phyloP scores from a whole-genome alignment of 2,797 vertebrate species.

The Columba guinea region DNA sequence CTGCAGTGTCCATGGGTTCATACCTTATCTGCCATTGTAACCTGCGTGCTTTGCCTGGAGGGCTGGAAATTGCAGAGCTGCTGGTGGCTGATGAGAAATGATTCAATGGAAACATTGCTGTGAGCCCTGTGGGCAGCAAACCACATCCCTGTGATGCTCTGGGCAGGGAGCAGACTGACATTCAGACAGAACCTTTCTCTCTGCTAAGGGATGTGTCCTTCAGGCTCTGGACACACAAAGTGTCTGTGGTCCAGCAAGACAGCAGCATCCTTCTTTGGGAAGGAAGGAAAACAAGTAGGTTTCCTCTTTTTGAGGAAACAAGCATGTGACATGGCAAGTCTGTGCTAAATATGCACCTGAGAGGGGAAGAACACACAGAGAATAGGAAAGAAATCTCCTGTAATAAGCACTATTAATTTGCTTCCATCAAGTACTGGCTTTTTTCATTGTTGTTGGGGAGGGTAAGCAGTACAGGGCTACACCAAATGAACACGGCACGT shows the following conservation, averaged over 20 bases:
- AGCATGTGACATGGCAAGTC: background rate
- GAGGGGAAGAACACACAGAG: background rate
- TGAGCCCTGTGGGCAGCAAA: background rate
- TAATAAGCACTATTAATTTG: background rate
- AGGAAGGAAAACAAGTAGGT: background rate
- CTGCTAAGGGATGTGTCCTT: background rate
- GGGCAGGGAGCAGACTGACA: rapidly evolving
- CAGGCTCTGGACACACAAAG: background rate
- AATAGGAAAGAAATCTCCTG: background rate
- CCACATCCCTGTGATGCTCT: background rate
- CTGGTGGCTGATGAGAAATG: background rate
- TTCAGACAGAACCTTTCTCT: background rate
- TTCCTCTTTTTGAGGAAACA: background rate
- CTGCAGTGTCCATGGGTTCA: background rate
- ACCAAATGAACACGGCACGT: rapidly evolving
- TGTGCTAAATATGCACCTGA: background rate
- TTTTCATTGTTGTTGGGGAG: background rate
- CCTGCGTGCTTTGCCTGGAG: background rate
- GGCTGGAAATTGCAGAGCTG: conserved; percentile 18
- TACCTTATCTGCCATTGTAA: background rate
- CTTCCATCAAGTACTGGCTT: background rate
- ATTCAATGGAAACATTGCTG: background rate
- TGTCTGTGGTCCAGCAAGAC: background rate
- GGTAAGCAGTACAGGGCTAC: background rate
- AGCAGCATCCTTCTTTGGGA: background rate